Percentiles rank a stretch among this genome's conserved stretches.
phyloP scores from a whole-genome alignment of 2,888 invertebrate species.

The Platycnemis pennipes region DNA sequence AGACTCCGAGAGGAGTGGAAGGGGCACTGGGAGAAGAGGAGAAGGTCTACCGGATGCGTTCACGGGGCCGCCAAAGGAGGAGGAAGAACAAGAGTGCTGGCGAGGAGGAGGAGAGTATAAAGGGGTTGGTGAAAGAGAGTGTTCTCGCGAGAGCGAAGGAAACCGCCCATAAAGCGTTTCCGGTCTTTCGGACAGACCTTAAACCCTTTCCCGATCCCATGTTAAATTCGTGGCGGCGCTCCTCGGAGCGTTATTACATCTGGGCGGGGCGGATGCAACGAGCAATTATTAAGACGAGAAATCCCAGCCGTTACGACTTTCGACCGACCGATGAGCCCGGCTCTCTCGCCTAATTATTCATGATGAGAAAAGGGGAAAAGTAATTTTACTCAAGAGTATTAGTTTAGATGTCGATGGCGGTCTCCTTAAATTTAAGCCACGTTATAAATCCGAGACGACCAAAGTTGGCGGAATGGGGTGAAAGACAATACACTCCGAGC shows the following conservation, averaged over 20 bases:
- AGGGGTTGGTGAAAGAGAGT: background rate
- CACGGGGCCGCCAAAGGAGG: background rate
- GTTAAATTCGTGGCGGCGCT: background rate
- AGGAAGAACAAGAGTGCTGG: background rate
- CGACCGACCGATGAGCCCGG: background rate
- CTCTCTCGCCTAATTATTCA: background rate
- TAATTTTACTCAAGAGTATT: too few species aligned
- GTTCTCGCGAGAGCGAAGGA: background rate
- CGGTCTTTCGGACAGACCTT: background rate
- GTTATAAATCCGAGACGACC: too few species aligned
- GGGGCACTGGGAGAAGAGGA: background rate
- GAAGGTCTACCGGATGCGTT: slow-evolving; percentile 1
- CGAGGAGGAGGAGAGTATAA: background rate
- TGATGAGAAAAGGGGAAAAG: background rate
- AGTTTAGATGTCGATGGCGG: too few species aligned
- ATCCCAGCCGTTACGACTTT: background rate
- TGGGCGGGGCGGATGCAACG: background rate
- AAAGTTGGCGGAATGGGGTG: too few species aligned
- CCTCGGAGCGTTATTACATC: background rate
- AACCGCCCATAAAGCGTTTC: slow-evolving; percentile 20
- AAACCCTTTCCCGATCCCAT: background rate
- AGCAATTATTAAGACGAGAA: background rate
- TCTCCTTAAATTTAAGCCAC: too few species aligned
- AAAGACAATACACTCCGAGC: too few species aligned
- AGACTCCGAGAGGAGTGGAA: background rate